Conservation (phyloP, 2,888 invertebrate species). For the Phortica okadai region DNA sequence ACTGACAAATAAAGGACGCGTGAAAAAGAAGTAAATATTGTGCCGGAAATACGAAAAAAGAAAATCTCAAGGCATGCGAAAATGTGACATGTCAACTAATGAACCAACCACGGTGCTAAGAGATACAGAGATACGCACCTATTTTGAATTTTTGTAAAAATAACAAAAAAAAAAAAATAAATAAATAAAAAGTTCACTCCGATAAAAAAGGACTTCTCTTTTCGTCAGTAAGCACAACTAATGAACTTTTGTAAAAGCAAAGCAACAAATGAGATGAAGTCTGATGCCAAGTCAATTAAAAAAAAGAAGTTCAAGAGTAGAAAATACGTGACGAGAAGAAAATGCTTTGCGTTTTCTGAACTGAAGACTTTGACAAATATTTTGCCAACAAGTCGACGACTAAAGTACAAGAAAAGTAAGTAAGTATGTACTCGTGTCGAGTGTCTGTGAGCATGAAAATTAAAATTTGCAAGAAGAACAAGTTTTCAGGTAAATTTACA, state of each 20-base stretch:
- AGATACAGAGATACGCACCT: neutral
- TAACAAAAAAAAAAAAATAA: constrained; percentile 27
- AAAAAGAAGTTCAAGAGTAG: constrained; percentile 58
- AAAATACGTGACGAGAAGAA: constrained; percentile 70
- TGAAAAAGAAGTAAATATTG: constrained; percentile 38
- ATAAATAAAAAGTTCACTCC: constrained; percentile 23
- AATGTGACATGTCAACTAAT: constrained; percentile 43
- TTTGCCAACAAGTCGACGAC: constrained; percentile 55
- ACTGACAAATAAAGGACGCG: constrained; percentile 2
- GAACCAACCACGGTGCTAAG: constrained; percentile 16
- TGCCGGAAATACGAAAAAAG: constrained; percentile 49
- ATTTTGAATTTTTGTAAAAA: constrained; percentile 24
- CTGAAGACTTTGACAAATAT: constrained; percentile 59
- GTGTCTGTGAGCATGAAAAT: constrained; percentile 37
- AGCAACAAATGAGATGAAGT: constrained; percentile 23
- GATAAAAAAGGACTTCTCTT: constrained; percentile 11
- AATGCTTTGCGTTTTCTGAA: neutral
- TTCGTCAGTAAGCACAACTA: constrained; percentile 45
- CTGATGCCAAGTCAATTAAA: constrained; percentile 71
- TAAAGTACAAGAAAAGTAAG: constrained; percentile 57
- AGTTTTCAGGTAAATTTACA: constrained; percentile 32
- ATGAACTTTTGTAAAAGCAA: constrained; percentile 56
- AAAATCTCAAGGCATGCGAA: constrained; percentile 31
- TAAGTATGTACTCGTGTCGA: constrained; percentile 51
- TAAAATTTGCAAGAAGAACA: constrained; percentile 56